These are phyloP conservation scores for Cololabis saira DNA, from an alignment of 2,113 vertebrate genomes.

Conservation along the genomic window DNA sequence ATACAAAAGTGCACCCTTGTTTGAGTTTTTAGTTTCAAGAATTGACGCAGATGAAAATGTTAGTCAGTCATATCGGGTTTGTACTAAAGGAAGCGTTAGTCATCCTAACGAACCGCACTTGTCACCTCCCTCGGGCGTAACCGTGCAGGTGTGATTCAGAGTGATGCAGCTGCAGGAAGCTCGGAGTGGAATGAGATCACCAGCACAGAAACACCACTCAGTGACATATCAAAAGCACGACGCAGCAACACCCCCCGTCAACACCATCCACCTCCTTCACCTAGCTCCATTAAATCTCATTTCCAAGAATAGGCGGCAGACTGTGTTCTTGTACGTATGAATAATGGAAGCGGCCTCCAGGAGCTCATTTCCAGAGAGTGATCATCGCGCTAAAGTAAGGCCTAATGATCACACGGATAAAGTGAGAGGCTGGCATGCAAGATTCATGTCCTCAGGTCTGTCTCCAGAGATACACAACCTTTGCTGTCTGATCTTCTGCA, in stretches of 20 bases:
- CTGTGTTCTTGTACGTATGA: constrained; percentile 69
- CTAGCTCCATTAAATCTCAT: constrained; percentile 64
- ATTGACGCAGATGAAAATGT: constrained; percentile 17
- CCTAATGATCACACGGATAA: constrained; percentile 76
- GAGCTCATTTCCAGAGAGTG: constrained; percentile 75
- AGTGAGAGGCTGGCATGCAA: constrained; percentile 66
- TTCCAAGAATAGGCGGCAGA: constrained; percentile 75
- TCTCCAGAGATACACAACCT: constrained; percentile 31
- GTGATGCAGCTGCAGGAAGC: constrained; percentile 17
- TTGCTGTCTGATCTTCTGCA: constrained; percentile 25
- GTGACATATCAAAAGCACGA: constrained; percentile 52
- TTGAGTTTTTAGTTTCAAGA: constrained; percentile 11
- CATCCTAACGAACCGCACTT: constrained; percentile 24
- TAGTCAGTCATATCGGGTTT: constrained; percentile 2
- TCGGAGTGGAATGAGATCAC: constrained; percentile 13
- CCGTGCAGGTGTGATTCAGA: constrained; percentile 10
- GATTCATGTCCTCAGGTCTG: constrained; percentile 64
- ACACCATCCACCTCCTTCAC: background rate
- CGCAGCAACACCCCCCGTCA: constrained; percentile 25
- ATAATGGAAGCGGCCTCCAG: constrained; percentile 78
- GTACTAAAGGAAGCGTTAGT: background rate
- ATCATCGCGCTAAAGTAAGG: constrained; percentile 67
- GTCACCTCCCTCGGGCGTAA: constrained; percentile 20
- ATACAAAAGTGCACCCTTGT: background rate
- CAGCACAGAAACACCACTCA: constrained; percentile 17